Evolutionary conservation across 23 tunicate genomes (phyloP).

Genomic region (Trididemnum clinides): DNA sequence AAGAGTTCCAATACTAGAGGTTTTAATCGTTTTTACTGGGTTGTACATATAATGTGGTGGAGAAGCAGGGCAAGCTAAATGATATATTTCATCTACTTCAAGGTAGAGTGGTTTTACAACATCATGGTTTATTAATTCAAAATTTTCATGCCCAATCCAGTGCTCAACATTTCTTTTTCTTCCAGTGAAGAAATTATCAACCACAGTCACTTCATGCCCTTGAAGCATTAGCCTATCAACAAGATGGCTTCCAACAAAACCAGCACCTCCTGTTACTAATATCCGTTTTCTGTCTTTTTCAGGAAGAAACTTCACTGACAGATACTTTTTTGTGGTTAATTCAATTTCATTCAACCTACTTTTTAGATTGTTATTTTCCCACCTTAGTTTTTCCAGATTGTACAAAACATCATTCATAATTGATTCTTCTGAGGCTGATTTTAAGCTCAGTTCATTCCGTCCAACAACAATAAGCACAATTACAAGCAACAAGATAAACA

Average conservation of each 20-base stretch:
- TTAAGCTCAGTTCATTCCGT: constrained; percentile 34
- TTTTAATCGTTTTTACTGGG: constrained; percentile 92
- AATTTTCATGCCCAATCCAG: constrained; percentile 97
- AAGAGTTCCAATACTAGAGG: constrained; percentile 80
- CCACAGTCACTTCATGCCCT: constrained; percentile 97
- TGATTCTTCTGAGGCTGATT: constrained; percentile 4
- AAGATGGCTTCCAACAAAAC: constrained; percentile 96
- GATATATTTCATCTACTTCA: constrained; percentile 95
- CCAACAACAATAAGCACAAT: constrained; percentile 38
- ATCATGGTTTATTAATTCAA: constrained; percentile 91
- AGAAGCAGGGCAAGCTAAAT: constrained; percentile 97
- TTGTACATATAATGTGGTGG: constrained; percentile 99
- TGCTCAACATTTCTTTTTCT: constrained; percentile 94
- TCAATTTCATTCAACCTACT: constrained; percentile 15
- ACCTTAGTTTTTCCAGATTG: constrained; percentile 18
- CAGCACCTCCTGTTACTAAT: constrained; percentile 96
- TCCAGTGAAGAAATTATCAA: constrained; percentile 93
- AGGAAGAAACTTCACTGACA: constrained; percentile 67
- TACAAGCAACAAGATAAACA: not conserved
- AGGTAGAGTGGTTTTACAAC: constrained; percentile 75
- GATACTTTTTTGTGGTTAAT: constrained; percentile 34
- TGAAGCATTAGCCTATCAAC: constrained; percentile 81
- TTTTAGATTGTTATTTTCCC: constrained; percentile 44
- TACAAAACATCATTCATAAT: constrained; percentile 10
- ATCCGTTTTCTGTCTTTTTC: constrained; percentile 92